phyloP scores from a whole-genome alignment of 2,797 vertebrate species.

The Threskiornis aethiopicus region DNA sequence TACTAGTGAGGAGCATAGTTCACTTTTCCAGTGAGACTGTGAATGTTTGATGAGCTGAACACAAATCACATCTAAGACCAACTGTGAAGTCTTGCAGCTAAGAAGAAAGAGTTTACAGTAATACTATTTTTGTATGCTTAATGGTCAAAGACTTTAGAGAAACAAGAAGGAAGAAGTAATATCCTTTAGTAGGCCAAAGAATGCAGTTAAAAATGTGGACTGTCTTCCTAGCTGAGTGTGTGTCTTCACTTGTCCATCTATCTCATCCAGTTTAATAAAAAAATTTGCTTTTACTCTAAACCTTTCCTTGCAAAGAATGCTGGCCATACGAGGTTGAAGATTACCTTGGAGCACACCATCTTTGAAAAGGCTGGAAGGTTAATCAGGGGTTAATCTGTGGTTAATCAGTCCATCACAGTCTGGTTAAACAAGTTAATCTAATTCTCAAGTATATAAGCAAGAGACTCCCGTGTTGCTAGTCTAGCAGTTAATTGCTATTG shows the following conservation, averaged over 20 bases:
- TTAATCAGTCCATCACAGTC: not conserved
- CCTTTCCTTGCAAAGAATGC: not conserved
- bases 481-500: not conserved
- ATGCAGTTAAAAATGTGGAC: not conserved
- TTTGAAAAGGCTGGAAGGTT: not conserved
- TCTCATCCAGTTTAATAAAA: not conserved
- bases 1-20: not conserved
- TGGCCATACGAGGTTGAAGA: not conserved
- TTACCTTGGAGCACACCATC: not conserved
- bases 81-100: not conserved
- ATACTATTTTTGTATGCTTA: not conserved
- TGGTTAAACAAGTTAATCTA: not conserved
- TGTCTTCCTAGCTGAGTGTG: not conserved
- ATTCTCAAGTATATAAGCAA: not conserved
- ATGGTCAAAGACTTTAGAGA: not conserved
- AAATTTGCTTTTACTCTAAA: not conserved
- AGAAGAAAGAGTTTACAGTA: slow-evolving; percentile 1
- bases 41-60: slow-evolving; percentile 12
- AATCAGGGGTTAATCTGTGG: not conserved
- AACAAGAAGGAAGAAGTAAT: not conserved
- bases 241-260: not conserved
- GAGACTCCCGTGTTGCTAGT: not conserved
- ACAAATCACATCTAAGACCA: not conserved
- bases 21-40: not conserved
- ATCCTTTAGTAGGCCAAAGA: not conserved